These are phyloP conservation scores for Gari tellinella DNA, from an alignment of 2,888 invertebrate genomes.

Conservation along the genomic window DNA sequence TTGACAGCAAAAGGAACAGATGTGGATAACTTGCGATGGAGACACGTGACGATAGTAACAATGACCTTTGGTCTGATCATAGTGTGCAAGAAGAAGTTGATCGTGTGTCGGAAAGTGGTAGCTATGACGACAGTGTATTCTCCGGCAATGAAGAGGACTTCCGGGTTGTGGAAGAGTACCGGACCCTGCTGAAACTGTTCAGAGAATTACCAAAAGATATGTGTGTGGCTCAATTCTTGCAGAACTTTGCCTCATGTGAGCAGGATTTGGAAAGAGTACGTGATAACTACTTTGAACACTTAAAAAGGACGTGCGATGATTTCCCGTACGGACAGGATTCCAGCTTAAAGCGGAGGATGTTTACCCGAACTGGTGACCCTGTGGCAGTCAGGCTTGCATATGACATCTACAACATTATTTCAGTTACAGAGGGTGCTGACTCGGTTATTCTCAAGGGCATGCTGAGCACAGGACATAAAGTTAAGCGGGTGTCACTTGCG, in stretches of 20 bases:
- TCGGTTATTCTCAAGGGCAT: background rate
- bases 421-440: constrained; percentile 5
- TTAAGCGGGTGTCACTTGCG: background rate
- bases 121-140: too few relatives aligned
- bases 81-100: too few relatives aligned
- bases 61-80: too few relatives aligned
- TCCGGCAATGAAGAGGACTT: too few relatives aligned
- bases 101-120: too few relatives aligned
- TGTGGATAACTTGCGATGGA: too few relatives aligned
- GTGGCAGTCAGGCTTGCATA: constrained; percentile 5
- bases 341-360: constrained; percentile 7
- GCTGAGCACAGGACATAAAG: background rate
- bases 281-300: background rate
- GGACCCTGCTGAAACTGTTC: background rate
- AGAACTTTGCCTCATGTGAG: too few relatives aligned
- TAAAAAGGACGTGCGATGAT: constrained; percentile 10
- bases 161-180: background rate
- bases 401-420: constrained; percentile 5
- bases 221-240: background rate
- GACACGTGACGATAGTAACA: too few relatives aligned
- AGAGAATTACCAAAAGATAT: constrained; percentile 8
- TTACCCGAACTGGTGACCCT: constrained; percentile 16
- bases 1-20: too few relatives aligned
- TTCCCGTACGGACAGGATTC: constrained; percentile 2
- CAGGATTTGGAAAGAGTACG: background rate